Evolutionary conservation across 2,797 vertebrate species (phyloP).

Genomic region (Columba guinea): DNA sequence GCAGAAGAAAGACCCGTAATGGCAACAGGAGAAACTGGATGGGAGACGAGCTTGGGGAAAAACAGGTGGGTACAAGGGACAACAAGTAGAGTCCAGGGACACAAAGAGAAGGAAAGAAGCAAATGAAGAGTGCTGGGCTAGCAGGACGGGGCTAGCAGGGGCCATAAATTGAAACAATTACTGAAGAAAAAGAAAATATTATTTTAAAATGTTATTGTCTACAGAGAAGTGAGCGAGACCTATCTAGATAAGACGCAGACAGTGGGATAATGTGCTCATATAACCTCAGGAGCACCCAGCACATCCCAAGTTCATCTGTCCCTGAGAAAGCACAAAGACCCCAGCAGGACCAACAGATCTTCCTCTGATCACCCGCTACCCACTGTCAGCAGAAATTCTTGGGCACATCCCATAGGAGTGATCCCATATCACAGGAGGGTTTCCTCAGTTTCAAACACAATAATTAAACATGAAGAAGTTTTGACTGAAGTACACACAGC

Average conservation of each 20-base stretch:
- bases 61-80: not conserved
- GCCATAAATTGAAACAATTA: not conserved
- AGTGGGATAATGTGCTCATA: not conserved
- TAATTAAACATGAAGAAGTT: not conserved
- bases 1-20: not conserved
- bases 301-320: not conserved
- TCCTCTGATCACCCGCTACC: not conserved
- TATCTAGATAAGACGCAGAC: not conserved
- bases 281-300: rapidly evolving
- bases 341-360: not conserved
- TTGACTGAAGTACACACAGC: not conserved
- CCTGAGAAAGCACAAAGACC: not conserved
- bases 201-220: not conserved
- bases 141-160: not conserved
- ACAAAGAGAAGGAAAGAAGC: not conserved
- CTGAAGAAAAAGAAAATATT: not conserved
- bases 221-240: not conserved
- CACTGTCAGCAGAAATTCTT: not conserved
- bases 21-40: rapidly evolving
- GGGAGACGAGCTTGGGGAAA: not conserved
- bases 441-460: not conserved
- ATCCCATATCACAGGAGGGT: rapidly evolving
- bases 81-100: not conserved
- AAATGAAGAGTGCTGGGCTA: not conserved
- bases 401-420: not conserved